phyloP scores from a whole-genome alignment of 2,113 vertebrate species.

The Perca schrenkii region DNA sequence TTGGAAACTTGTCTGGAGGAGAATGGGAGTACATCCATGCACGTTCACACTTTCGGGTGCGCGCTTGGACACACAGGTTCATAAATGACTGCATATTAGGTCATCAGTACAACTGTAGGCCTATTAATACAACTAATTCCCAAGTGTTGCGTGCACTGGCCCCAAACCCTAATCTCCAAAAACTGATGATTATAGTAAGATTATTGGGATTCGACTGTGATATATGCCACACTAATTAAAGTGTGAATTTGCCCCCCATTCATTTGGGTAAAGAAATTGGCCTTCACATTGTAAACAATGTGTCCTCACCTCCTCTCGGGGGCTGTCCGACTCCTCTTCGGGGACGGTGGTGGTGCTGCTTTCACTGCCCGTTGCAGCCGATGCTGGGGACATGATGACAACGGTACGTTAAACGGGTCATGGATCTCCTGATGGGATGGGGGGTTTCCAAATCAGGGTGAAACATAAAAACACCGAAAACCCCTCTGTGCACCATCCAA shows the following conservation, averaged over 20 bases:
- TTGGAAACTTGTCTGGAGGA: conserved; percentile 36
- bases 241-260: not conserved
- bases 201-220: not conserved
- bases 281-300: conserved; percentile 1
- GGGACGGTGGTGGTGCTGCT: conserved; percentile 77
- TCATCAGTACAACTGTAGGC: not conserved
- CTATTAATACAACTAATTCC: not conserved
- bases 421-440: conserved; percentile 68
- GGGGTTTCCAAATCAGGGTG: conserved; percentile 51
- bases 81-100: not conserved
- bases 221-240: not conserved
- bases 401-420: conserved; percentile 58
- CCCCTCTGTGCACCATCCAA: conserved; percentile 60
- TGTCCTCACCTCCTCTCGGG: conserved; percentile 81
- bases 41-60: conserved; percentile 41
- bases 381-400: conserved; percentile 83
- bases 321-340: conserved; percentile 78
- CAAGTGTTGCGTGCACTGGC: not conserved
- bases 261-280: not conserved
- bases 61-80: conserved; percentile 36
- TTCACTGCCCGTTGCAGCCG: conserved; percentile 80
- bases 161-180: conserved; percentile 2
- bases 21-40: conserved; percentile 18
- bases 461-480: conserved; percentile 54
- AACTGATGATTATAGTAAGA: not conserved